A percentile compares a stretch with the other conserved stretches of the same genome.
Conservation (phyloP, 1,140 invertebrate species). For the Eriosoma lanigerum region DNA sequence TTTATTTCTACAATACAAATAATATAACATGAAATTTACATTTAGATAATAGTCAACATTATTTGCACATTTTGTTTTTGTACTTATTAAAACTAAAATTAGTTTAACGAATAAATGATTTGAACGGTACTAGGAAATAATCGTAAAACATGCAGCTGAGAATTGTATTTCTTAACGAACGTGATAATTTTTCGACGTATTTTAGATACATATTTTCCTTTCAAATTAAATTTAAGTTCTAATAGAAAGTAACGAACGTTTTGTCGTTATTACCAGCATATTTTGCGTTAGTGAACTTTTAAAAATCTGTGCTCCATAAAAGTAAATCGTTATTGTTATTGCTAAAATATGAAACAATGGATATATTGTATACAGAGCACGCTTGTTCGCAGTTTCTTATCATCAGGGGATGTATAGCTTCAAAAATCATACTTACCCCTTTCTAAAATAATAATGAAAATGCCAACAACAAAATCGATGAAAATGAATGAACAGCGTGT, state of each 20-base stretch:
- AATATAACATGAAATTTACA: neutral
- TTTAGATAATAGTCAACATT: neutral
- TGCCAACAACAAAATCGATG: neutral
- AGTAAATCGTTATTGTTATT: conserved; percentile 48
- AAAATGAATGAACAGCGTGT: too few relatives aligned
- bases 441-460: neutral
- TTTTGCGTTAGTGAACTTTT: conserved; percentile 28
- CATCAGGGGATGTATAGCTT: neutral
- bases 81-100: neutral
- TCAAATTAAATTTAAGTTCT: conserved; percentile 39
- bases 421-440: neutral
- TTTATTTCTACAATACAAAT: neutral
- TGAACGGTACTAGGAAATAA: neutral
- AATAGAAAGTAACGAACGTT: conserved; percentile 11
- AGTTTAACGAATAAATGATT: neutral
- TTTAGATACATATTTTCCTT: conserved; percentile 6
- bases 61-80: neutral
- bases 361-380: conserved; percentile 1
- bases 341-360: conserved; percentile 50
- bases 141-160: neutral
- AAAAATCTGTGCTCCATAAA: conserved; percentile 48
- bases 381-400: conserved; percentile 26
- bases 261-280: conserved; percentile 30
- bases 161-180: neutral
- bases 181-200: conserved; percentile 19